Evolutionary conservation across 2,113 vertebrate species (phyloP), one percentile per base, ranked within the genome.

Genomic region (Panthera tigris): DNA sequence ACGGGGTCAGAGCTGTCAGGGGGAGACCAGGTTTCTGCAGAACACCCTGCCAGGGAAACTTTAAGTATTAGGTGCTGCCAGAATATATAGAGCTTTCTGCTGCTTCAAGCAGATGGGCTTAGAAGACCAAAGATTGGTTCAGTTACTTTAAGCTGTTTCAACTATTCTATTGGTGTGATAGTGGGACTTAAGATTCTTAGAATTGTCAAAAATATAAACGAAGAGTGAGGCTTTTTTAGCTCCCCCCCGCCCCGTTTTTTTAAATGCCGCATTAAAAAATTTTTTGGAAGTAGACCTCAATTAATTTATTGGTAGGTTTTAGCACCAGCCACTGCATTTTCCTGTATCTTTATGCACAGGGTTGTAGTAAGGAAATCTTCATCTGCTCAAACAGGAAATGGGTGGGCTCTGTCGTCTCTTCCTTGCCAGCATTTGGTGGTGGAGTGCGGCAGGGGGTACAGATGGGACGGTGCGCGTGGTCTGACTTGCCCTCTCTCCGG

Each of bases 241-340:
- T 13, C 0, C 5, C 3, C 3, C 0, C 5, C 27, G 57, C 45
- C 25, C 41, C 1, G 0, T 7, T 39, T 45, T 80, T 69, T 27
- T 55, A 36, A 10, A 69, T 13, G 69, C 33, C 39, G 36, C 18
- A 29, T 50, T 39, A 21, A 9, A 14, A 39, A n/a, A 13, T 13
- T 12, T 57, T 65, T 36, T 55, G n/a, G 23, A 69, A 89, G 19
- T 29, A 57, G 80, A 71, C 50, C 45, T 55, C n/a, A 41, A 7
- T 23, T 39, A 31, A 48, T 57, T 50, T 33, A 10, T 50, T 23
- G 29, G 18, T 21, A 39, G 45, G 69, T 48, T 66, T 69, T 65
- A 66, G 21, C 31, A 33, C 39, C 61, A 61, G 29, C 39, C 52
- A 61, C 19, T n/a, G 52, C 8, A 31, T 52, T 85, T 33, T 16